Percentiles rank a stretch among this genome's conserved stretches.
Conservation (phyloP, 2,113 vertebrate genomes). For the Nannospalax galili region DNA sequence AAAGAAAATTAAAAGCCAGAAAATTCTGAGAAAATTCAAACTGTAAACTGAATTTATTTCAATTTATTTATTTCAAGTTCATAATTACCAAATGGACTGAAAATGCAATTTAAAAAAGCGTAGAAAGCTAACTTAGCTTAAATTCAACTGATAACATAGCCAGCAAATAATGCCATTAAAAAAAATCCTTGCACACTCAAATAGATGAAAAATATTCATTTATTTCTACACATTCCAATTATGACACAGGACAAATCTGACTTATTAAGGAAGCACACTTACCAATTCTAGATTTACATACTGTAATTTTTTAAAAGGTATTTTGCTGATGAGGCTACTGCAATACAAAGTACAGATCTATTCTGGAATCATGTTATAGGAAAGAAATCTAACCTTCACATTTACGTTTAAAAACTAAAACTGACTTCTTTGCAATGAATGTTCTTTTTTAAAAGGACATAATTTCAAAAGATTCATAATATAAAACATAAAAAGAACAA, state of each 20-base stretch:
- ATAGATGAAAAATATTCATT: constrained; percentile 20
- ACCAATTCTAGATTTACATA: constrained; percentile 39
- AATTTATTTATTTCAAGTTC: constrained; percentile 34
- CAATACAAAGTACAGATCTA: constrained; percentile 50
- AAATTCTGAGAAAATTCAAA: neutral
- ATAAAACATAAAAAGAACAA: constrained; percentile 24
- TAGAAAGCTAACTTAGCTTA: constrained; percentile 57
- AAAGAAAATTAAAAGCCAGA: constrained; percentile 37
- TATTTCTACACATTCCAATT: constrained; percentile 10
- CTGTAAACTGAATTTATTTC: constrained; percentile 31
- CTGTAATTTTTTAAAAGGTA: neutral
- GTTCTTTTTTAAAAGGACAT: neutral
- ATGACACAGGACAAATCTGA: constrained; percentile 36
- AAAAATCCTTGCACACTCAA: constrained; percentile 35
- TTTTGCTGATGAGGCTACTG: constrained; percentile 27
- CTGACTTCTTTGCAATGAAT: neutral
- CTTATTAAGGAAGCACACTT: constrained; percentile 15
- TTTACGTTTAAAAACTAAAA: constrained; percentile 47
- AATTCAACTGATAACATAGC: constrained; percentile 25
- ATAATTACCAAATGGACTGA: constrained; percentile 11
- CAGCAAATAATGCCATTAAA: constrained; percentile 39
- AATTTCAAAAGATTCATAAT: constrained; percentile 39
- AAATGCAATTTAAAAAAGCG: constrained; percentile 50
- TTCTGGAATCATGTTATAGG: constrained; percentile 35
- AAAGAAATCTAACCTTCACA: constrained; percentile 13